Conservation (phyloP, 1,140 invertebrate species). For the Leptopilina clavipes region DNA sequence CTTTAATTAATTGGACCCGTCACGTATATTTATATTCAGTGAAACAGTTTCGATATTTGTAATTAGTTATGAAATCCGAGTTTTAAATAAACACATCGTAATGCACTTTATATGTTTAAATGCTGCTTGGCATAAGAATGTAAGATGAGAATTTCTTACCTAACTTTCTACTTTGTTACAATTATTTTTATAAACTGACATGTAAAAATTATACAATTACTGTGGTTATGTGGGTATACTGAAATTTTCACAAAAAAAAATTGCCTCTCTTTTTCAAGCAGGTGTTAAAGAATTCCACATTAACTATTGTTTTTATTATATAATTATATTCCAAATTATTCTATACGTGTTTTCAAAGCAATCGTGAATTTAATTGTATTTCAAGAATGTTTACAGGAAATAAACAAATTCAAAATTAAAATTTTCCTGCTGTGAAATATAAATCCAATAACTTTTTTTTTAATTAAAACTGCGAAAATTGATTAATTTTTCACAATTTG, state of each 20-base stretch:
- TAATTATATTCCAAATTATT: neutral
- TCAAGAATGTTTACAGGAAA: too few relatives aligned
- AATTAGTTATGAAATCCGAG: neutral
- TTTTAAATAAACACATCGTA: neutral
- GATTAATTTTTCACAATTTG: too few relatives aligned
- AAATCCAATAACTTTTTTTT: too few relatives aligned
- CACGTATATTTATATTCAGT: neutral
- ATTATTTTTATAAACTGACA: neutral
- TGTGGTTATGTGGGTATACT: neutral
- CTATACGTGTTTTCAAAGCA: too few relatives aligned
- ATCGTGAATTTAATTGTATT: too few relatives aligned
- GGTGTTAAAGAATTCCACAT: neutral
- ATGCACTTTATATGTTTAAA: constrained; percentile 18
- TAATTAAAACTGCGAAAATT: too few relatives aligned
- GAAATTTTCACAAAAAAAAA: neutral
- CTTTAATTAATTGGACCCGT: neutral
- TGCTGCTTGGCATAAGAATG: neutral
- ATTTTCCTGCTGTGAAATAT: too few relatives aligned
- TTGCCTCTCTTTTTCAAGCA: neutral
- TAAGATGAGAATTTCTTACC: neutral
- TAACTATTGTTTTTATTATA: neutral
- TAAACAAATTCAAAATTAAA: too few relatives aligned
- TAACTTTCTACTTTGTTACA: constrained; percentile 24
- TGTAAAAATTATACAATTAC: constrained; percentile 37
- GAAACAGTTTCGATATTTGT: neutral